Evolutionary conservation across 2,113 vertebrate species (phyloP).

Genomic region (Hucho hucho): DNA sequence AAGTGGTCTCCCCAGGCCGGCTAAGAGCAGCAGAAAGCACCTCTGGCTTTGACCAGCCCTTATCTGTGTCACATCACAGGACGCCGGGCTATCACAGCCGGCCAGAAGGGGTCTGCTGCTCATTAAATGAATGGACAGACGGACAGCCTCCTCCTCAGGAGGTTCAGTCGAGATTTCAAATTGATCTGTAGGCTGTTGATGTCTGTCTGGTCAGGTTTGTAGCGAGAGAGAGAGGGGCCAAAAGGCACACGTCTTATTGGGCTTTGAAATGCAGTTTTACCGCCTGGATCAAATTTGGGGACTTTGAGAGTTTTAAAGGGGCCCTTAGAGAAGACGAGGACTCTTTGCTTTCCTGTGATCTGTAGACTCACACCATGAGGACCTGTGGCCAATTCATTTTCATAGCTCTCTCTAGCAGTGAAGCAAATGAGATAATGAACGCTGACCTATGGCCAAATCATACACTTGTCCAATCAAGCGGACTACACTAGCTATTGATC

Average conservation of each 20-base stretch:
- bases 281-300: slow-evolving; percentile 44
- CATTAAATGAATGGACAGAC: slow-evolving; percentile 52
- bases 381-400: too few species aligned
- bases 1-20: slow-evolving; percentile 68
- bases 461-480: too few species aligned
- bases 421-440: too few species aligned
- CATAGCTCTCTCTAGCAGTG: too few species aligned
- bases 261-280: slow-evolving; percentile 34
- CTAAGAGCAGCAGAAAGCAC: slow-evolving; percentile 19
- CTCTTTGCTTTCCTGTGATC: slow-evolving; percentile 29
- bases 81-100: slow-evolving; percentile 61
- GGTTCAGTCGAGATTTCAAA: slow-evolving; percentile 65
- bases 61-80: slow-evolving; percentile 71
- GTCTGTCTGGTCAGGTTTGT: slow-evolving; percentile 22
- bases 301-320: slow-evolving; percentile 26
- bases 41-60: slow-evolving; percentile 22
- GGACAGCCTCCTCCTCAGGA: slow-evolving; percentile 35
- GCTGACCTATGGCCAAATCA: too few species aligned
- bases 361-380: neutral
- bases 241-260: slow-evolving; percentile 11
- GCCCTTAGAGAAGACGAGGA: slow-evolving; percentile 30
- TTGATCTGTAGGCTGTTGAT: slow-evolving; percentile 65
- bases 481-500: too few species aligned
- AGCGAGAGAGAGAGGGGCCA: neutral
- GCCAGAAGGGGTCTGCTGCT: slow-evolving; percentile 69